Evolutionary conservation across 2,888 invertebrate genomes (phyloP).

Genomic region (Ypsolopha sequella): DNA sequence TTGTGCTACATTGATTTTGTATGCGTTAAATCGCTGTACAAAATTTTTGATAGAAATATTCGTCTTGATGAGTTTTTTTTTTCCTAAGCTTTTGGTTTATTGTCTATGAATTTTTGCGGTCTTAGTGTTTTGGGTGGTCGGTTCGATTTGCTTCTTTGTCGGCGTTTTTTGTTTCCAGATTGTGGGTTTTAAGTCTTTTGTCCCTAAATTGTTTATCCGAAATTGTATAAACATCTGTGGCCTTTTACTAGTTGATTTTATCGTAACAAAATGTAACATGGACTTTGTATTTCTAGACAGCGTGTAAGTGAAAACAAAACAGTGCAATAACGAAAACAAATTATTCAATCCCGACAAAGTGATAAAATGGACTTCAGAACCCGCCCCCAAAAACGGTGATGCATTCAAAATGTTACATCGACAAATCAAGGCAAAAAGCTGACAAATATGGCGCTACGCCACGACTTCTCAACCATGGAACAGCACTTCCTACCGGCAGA

Average conservation of each 20-base stretch:
- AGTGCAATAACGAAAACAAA: too few relatives aligned
- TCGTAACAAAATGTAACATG: too few relatives aligned
- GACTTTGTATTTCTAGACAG: too few relatives aligned
- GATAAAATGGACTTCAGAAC: too few relatives aligned
- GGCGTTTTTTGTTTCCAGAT: constrained; percentile 2
- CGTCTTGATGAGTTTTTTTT: constrained; percentile 4
- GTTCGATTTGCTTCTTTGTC: background rate
- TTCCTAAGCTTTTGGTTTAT: constrained; percentile 4
- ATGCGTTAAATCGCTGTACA: constrained; percentile 5
- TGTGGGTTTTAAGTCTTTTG: constrained; percentile 5
- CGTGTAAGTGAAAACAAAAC: too few relatives aligned
- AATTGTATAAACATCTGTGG: too few relatives aligned
- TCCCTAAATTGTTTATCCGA: too few relatives aligned
- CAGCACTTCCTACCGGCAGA: constrained; percentile 63
- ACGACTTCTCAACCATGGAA: constrained; percentile 55
- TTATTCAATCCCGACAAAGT: too few relatives aligned
- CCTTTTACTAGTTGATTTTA: too few relatives aligned
- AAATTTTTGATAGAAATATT: too few relatives aligned
- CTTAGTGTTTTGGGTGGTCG: constrained; percentile 5
- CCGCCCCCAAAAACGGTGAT: background rate
- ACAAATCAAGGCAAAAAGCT: constrained; percentile 4
- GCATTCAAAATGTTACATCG: background rate
- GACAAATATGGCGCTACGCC: constrained; percentile 40
- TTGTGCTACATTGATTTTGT: constrained; percentile 10
- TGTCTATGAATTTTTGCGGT: constrained; percentile 4